Percentiles rank a stretch among this genome's conserved stretches.
Conservation (phyloP, 2,113 vertebrate genomes). For the Pseudolaguvia tuberculata region DNA sequence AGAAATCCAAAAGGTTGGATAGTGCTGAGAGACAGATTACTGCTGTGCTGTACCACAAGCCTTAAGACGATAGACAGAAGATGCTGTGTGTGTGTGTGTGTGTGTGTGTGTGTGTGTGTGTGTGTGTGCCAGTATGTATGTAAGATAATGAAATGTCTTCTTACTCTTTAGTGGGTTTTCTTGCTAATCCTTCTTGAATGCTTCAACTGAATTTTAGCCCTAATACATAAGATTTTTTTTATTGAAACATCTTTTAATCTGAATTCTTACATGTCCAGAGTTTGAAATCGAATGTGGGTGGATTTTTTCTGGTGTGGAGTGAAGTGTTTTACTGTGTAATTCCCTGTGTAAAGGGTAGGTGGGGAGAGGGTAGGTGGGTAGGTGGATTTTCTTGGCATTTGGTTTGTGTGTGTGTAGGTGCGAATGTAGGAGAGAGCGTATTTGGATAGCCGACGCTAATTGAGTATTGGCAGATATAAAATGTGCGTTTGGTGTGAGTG, state of each 20-base stretch:
- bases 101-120: neutral
- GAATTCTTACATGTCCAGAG: neutral
- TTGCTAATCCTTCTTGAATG: neutral
- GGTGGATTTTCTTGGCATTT: slow-evolving; percentile 35
- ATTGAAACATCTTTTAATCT: no score
- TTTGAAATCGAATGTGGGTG: neutral
- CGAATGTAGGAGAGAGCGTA: slow-evolving; percentile 23
- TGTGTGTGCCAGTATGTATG: neutral
- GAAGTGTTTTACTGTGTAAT: slow-evolving; percentile 14
- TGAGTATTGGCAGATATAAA: slow-evolving; percentile 43
- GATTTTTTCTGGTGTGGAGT: neutral
- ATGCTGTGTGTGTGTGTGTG: no score
- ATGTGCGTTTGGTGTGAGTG: slow-evolving; percentile 15
- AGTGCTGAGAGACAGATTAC: neutral
- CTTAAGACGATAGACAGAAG: neutral
- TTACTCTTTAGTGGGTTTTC: neutral
- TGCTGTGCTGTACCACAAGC: neutral
- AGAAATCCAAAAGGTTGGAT: neutral
- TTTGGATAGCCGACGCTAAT: slow-evolving; percentile 46
- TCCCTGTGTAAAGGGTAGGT: neutral
- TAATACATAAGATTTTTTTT: no score
- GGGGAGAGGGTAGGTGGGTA: slow-evolving; percentile 13
- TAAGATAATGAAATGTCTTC: neutral
- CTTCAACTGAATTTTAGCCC: neutral
- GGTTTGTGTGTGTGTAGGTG: slow-evolving; percentile 32